A percentile compares a stretch with the other conserved stretches of the same genome.
These are phyloP conservation scores for Conomelus anceps DNA, from an alignment of 2,888 invertebrate genomes.

Conservation along the genomic window DNA sequence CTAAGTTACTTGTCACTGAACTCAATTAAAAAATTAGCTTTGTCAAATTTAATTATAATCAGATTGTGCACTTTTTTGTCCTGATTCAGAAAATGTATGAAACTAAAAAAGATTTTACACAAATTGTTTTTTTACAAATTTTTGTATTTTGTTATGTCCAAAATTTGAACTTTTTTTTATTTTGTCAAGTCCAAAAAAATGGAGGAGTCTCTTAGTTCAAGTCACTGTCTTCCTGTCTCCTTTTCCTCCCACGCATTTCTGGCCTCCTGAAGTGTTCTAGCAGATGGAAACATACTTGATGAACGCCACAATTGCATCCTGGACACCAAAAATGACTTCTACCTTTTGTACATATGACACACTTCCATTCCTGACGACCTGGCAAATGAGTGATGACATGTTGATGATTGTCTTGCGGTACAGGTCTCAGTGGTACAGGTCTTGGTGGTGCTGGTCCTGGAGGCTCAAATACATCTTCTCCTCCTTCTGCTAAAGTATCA, in stretches of 20 bases:
- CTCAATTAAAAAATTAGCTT: background rate
- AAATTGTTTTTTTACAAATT: background rate
- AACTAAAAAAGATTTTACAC: background rate
- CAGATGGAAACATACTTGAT: background rate
- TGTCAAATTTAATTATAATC: background rate
- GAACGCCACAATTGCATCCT: slow-evolving; percentile 2
- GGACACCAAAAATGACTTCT: background rate
- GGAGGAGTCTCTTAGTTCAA: too few relatives aligned
- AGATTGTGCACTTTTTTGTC: background rate
- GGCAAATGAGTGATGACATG: slow-evolving; percentile 10
- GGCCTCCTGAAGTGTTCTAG: background rate
- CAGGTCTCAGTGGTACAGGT: background rate
- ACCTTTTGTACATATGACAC: background rate
- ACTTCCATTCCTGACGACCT: slow-evolving; percentile 1
- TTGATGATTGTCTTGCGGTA: background rate
- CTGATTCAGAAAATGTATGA: background rate
- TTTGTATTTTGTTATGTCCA: background rate
- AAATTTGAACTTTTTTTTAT: too few relatives aligned
- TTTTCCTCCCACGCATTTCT: background rate
- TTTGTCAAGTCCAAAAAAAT: too few relatives aligned
- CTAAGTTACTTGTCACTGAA: background rate
- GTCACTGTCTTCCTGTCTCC: too few relatives aligned
- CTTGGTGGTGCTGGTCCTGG: background rate
- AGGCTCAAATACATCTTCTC: slow-evolving; percentile 6
- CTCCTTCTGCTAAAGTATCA: background rate